A percentile compares a stretch with the other conserved stretches of the same genome.
These are phyloP conservation scores for Homarus americanus DNA, from an alignment of 1,140 invertebrate species.

Conservation along the genomic window DNA sequence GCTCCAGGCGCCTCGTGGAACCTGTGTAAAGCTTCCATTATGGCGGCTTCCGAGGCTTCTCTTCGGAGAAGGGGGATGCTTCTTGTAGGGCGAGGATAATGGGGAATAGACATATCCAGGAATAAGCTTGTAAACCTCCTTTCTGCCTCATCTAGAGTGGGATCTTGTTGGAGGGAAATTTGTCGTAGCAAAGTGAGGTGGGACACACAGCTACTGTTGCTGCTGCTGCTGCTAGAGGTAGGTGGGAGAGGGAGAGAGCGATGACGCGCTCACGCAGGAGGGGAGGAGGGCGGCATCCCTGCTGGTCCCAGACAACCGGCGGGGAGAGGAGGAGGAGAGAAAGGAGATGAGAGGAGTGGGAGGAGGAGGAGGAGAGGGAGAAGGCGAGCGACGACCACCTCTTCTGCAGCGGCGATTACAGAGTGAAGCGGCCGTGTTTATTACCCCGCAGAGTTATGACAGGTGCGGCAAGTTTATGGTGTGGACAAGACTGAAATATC, in stretches of 20 bases:
- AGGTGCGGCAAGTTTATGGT: constrained; percentile 58
- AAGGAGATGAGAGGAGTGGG: constrained; percentile 4
- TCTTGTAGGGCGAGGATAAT: not conserved
- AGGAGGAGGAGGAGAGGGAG: constrained; percentile 18
- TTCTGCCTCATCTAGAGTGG: not conserved
- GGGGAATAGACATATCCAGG: not conserved
- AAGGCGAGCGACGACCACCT: constrained; percentile 25
- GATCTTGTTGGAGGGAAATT: not conserved
- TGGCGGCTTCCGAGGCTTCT: constrained; percentile 57
- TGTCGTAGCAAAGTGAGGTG: constrained; percentile 34
- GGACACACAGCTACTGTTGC: constrained; percentile 34
- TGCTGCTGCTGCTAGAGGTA: constrained; percentile 23
- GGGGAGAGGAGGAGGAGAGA: not conserved
- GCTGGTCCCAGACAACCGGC: not conserved
- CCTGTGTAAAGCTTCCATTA: constrained; percentile 65
- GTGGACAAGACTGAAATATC: constrained; percentile 69
- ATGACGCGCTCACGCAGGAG: constrained; percentile 52
- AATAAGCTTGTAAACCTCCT: not conserved
- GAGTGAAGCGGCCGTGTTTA: constrained; percentile 63
- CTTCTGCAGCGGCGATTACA: constrained; percentile 47
- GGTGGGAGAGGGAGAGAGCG: constrained; percentile 36
- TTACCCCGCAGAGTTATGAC: constrained; percentile 60
- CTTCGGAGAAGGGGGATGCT: constrained; percentile 8
- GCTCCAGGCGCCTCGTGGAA: constrained; percentile 68
- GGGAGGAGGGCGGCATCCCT: constrained; percentile 23